These are phyloP conservation scores for Temnothorax ravouxi DNA, from an alignment of 2,888 invertebrate genomes.

Conservation along the genomic window DNA sequence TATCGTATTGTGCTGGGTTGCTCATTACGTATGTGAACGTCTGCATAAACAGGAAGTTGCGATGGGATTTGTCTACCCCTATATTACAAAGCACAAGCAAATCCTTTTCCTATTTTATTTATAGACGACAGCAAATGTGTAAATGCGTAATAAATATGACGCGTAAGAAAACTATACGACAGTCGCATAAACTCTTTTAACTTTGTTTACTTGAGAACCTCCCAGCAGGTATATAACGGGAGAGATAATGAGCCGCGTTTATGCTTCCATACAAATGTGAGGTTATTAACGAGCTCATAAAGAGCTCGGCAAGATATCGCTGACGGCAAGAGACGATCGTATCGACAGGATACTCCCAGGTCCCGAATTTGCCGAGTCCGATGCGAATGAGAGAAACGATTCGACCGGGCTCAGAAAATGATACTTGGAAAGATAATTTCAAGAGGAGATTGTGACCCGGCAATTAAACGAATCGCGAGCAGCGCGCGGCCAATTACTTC, in stretches of 20 bases:
- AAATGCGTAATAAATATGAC: not conserved
- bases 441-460: slow-evolving; percentile 24
- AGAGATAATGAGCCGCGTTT: slow-evolving; percentile 30
- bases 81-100: not conserved
- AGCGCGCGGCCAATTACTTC: slow-evolving; percentile 65
- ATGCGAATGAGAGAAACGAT: slow-evolving; percentile 41
- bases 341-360: slow-evolving; percentile 29
- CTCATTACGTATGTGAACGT: slow-evolving; percentile 25
- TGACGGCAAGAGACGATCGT: slow-evolving; percentile 16
- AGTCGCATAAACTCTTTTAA: not conserved
- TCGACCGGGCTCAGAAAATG: not conserved
- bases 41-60: not conserved
- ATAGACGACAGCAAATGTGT: not conserved
- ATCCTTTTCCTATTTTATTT: not conserved
- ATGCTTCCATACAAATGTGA: slow-evolving; percentile 22
- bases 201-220: slow-evolving; percentile 1
- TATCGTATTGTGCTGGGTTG: not conserved
- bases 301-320: not conserved
- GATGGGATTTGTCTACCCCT: slow-evolving; percentile 1
- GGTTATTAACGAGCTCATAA: slow-evolving; percentile 24
- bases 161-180: not conserved
- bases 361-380: not conserved
- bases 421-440: slow-evolving; percentile 56
- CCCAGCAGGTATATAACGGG: not conserved
- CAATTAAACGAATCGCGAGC: slow-evolving; percentile 68